phyloP scores from a whole-genome alignment of 2,888 invertebrate genomes.

The Entomobrya proxima region DNA sequence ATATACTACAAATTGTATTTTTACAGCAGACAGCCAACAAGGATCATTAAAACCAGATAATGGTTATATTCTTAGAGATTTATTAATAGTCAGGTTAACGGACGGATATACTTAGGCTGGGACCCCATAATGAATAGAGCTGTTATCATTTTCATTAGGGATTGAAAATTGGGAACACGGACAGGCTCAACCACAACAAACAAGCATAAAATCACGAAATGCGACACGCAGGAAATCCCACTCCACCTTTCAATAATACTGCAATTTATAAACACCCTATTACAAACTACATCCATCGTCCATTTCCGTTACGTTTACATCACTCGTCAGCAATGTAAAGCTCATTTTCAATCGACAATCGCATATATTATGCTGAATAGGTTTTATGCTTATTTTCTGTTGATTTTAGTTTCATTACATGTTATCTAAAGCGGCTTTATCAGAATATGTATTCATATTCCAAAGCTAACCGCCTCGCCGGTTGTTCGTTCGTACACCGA shows the following conservation, averaged over 20 bases:
- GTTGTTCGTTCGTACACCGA: background rate
- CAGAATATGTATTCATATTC: background rate
- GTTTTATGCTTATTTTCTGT: background rate
- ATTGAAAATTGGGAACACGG: slow-evolving; percentile 11
- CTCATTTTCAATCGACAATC: slow-evolving; percentile 4
- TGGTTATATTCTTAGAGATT: background rate
- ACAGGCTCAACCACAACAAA: slow-evolving; percentile 15
- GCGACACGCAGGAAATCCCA: slow-evolving; percentile 44
- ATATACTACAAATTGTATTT: background rate
- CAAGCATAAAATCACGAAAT: slow-evolving; percentile 34
- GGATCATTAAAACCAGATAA: background rate
- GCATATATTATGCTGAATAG: background rate
- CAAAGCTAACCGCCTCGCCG: background rate
- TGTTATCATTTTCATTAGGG: slow-evolving; percentile 16
- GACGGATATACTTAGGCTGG: background rate
- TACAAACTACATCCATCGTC: slow-evolving; percentile 6
- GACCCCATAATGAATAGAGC: background rate
- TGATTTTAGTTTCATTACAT: slow-evolving; percentile 1
- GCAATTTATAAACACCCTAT: slow-evolving; percentile 37
- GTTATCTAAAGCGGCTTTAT: slow-evolving; percentile 20
- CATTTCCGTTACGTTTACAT: slow-evolving; percentile 6
- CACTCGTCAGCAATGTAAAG: background rate
- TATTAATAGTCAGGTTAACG: background rate
- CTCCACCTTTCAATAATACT: slow-evolving; percentile 38
- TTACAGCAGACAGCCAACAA: background rate